Conservation (phyloP, 2,888 invertebrate species). For the Junonia oenone region DNA sequence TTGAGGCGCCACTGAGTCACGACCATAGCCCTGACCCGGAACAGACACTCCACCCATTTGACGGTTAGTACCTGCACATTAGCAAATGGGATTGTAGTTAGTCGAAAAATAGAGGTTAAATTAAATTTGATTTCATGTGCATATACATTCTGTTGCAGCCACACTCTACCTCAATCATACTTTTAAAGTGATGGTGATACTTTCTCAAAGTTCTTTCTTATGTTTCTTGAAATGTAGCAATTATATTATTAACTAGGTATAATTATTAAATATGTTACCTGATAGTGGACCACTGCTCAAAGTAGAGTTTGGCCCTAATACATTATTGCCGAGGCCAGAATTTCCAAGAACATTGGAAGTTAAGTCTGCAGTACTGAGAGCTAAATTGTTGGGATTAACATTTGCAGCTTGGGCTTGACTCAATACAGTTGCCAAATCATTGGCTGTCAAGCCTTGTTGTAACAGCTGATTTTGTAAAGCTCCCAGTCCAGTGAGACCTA, state of each 20-base stretch:
- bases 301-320: conserved; percentile 47
- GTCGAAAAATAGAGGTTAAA: too few species aligned
- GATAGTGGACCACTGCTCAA: conserved; percentile 62
- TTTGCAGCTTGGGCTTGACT: conserved; percentile 41
- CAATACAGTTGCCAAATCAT: conserved; percentile 60
- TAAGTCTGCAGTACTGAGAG: conserved; percentile 47
- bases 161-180: too few species aligned
- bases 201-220: too few species aligned
- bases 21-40: conserved; percentile 50
- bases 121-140: too few species aligned
- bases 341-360: conserved; percentile 42
- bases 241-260: too few species aligned
- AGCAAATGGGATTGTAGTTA: too few species aligned
- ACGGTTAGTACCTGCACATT: conserved; percentile 48
- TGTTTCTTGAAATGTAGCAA: too few species aligned
- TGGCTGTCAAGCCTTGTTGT: conserved; percentile 71
- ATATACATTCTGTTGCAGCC: too few species aligned
- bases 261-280: too few species aligned
- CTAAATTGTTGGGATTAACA: conserved; percentile 49
- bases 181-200: too few species aligned
- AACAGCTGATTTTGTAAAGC: conserved; percentile 71
- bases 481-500: conserved; percentile 66
- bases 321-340: conserved; percentile 41
- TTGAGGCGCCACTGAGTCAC: conserved; percentile 47
- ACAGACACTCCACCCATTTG: conserved; percentile 50